phyloP scores from a whole-genome alignment of 2,113 vertebrate species.

The Mesoclemmys tuberculata region DNA sequence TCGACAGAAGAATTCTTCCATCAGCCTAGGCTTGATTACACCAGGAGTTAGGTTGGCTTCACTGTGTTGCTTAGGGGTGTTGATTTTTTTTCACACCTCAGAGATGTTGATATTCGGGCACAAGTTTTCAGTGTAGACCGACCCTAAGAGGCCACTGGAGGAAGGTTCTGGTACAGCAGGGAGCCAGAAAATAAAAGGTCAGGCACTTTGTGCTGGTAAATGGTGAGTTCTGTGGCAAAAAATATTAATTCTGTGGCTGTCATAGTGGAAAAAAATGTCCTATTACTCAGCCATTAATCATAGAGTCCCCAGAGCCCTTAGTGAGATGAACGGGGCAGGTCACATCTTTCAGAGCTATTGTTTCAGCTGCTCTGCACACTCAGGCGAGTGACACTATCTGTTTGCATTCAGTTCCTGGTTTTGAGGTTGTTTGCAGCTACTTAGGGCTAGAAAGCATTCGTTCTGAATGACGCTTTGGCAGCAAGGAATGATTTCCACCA shows the following conservation, averaged over 20 bases:
- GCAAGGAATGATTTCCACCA: not conserved
- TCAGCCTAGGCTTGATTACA: not conserved
- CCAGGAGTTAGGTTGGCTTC: not conserved
- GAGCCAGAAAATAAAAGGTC: not conserved
- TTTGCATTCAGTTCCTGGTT: not conserved
- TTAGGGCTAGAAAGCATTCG: not conserved
- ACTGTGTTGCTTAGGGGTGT: not conserved
- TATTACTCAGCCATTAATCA: not conserved
- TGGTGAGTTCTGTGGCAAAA: not conserved
- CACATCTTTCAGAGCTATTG: not conserved
- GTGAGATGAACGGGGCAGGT: fast-evolving
- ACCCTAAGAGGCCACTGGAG: not conserved
- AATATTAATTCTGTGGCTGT: not conserved
- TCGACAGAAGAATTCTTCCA: not conserved
- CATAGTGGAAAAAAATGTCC: not conserved
- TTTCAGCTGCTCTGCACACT: not conserved
- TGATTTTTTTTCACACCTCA: not conserved
- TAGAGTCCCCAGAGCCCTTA: not conserved
- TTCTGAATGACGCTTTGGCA: conserved; percentile 2
- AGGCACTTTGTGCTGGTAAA: not conserved
- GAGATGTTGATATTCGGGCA: not conserved
- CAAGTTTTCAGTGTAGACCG: not conserved
- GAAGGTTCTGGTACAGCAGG: not conserved
- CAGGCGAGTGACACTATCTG: not conserved
- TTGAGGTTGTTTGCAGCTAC: not conserved